Evolutionary conservation across 2,888 invertebrate genomes (phyloP), one percentile per base, ranked within the genome.

Genomic region (Lasioglossum calceatum): DNA sequence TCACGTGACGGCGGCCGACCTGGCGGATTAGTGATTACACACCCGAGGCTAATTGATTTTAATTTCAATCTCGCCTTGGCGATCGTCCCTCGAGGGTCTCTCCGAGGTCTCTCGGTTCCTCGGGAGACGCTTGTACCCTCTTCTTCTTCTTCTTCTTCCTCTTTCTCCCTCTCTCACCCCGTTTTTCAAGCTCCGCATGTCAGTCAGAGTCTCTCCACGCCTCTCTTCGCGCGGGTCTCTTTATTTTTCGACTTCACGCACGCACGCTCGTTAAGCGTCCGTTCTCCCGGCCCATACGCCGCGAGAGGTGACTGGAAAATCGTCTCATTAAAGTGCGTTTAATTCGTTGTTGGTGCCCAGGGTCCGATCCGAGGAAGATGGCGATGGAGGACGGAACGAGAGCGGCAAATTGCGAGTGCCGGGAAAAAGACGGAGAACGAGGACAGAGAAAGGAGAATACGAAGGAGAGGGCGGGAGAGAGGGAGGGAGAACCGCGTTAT

Each of bases 11-110:
- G 61, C 70, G 67, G 67, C 42, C 81, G 85, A 89, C 88, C 81
- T 81, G 91, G 76, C 86, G 83, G 89, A 91, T 90, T 84, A 90
- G 87, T 86, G 87, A 90, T 87, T 87, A 82, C 88, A 85, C 85
- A 86, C 82, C 90, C 90, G 89, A 87, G 87, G 89, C 87, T 90
- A 91, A 91, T 91, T 89, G 89, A 91, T 90, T 89, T 91, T 90
- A 89, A 91, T 90, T 91, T 87, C 91, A 91, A 90, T 91, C 87
- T 89, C 84, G 81, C 83, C 80, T 77, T 71, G 19, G 39, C 82
- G 70, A 81, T 82, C 82, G 70, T 71, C 79, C 79, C 73, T 67
- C 14, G 54, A 19, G 42, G 47, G 77, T 12, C 32, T n/a, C 67
- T 54, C 27, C 36, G 61, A 73, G 64, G 61, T 61, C 27, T 36